Percentiles rank a stretch among this genome's conserved stretches.
Evolutionary conservation across 2,113 vertebrate genomes (phyloP).

Genomic region (Hystrix brachyura): DNA sequence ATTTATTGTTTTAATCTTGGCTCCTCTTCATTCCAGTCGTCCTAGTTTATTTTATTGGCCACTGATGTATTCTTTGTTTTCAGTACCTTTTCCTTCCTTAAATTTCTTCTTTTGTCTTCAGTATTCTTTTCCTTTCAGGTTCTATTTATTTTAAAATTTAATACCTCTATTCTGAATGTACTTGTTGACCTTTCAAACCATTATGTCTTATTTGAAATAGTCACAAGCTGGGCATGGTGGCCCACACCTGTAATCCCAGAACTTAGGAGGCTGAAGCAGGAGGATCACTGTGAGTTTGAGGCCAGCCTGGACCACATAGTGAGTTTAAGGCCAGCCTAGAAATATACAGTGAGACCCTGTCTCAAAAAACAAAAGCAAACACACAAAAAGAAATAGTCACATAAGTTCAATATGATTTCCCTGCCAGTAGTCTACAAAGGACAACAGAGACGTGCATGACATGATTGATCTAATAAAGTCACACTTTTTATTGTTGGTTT

Average conservation of each 20-base stretch:
- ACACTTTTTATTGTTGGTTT: neutral
- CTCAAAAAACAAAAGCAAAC: too few relatives aligned
- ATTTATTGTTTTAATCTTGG: neutral
- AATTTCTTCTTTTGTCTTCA: neutral
- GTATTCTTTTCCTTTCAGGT: slow-evolving; percentile 12
- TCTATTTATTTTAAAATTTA: slow-evolving; percentile 43
- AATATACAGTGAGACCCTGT: too few relatives aligned
- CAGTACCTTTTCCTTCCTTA: neutral
- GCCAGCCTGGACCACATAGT: too few relatives aligned
- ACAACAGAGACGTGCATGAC: neutral
- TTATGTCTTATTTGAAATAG: neutral
- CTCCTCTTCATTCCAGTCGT: neutral
- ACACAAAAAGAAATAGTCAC: neutral
- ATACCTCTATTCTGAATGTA: neutral
- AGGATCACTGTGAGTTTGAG: too few relatives aligned
- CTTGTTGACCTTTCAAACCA: slow-evolving; percentile 7
- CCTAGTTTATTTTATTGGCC: neutral
- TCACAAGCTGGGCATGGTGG: neutral
- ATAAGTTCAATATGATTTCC: neutral
- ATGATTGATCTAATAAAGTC: neutral
- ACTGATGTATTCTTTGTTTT: slow-evolving; percentile 6
- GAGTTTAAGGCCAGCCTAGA: too few relatives aligned
- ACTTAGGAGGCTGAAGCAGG: too few relatives aligned
- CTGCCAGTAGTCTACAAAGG: neutral
- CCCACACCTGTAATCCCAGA: too few relatives aligned